A percentile compares a stretch with the other conserved stretches of the same genome.
phyloP scores from a whole-genome alignment of 2,113 vertebrate species.

The Greenwoodochromis staneri region DNA sequence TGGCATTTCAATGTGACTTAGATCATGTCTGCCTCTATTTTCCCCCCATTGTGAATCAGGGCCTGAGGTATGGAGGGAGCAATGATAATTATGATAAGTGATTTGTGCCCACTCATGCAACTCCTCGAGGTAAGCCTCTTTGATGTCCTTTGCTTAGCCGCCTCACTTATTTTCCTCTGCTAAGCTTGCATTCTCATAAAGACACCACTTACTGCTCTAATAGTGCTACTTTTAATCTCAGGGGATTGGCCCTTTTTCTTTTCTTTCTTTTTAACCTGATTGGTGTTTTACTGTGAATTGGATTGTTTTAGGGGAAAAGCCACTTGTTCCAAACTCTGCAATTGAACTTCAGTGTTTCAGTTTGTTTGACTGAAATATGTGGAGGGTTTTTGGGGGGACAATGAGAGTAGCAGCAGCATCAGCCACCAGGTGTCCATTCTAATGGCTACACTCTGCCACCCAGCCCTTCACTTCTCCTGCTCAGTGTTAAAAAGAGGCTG shows the following conservation, averaged over 20 bases:
- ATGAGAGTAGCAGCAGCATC: background rate
- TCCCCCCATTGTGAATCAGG: background rate
- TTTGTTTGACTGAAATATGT: background rate
- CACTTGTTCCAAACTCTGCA: slow-evolving; percentile 4
- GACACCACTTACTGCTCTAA: slow-evolving; percentile 18
- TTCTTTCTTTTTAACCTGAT: background rate
- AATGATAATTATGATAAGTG: slow-evolving; percentile 51
- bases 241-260: background rate
- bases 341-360: background rate
- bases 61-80: background rate
- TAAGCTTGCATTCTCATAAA: slow-evolving; percentile 37
- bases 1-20: slow-evolving; percentile 37
- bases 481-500: slow-evolving; percentile 43
- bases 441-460: slow-evolving; percentile 6
- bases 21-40: slow-evolving; percentile 9
- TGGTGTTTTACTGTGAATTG: slow-evolving; percentile 41
- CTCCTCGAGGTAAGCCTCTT: slow-evolving; percentile 15
- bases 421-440: slow-evolving; percentile 17
- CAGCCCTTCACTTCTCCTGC: background rate
- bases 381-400: background rate
- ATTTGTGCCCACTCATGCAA: slow-evolving; percentile 40
- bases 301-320: slow-evolving; percentile 9
- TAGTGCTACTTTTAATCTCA: slow-evolving; percentile 21
- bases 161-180: slow-evolving; percentile 47
- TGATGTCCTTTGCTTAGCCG: slow-evolving; percentile 21